Evolutionary conservation across 2,797 vertebrate species (phyloP), one percentile per base, ranked within the genome.

Genomic region (Karalla daura): DNA sequence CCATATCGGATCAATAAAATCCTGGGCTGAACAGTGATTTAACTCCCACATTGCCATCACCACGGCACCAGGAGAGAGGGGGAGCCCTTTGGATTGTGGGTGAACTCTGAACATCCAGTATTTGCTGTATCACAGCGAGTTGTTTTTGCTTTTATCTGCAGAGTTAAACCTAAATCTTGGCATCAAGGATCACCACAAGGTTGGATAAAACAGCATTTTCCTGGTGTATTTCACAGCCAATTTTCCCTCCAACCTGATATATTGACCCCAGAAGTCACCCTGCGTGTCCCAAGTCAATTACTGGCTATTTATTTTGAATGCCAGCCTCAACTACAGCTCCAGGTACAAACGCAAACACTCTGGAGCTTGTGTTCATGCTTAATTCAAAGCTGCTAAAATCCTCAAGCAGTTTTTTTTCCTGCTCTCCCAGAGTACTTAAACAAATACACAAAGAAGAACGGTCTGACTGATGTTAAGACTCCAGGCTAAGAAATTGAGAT

Each of bases 1-100:
- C 84, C 85, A 66, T 73, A 74, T 44, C 55, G 30, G 78, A 86
- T 90, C 87, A n/a, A 90, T 90, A 83, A 66, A 76, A 84, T 36
- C 67, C 74, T 11, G 69, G 40, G 76, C 65, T 54, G 56, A 73
- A 58, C 37, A 28, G 63, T 20, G 76, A 83, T 56, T 83, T 56
- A 32, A 67, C 79, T 84, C 82, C 77, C 77, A 84, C 78, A 30
- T 37, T 73, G 45, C 63, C 72, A 66, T 53, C 15, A 7, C 70
- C 67, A 52, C 63, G 30, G 60, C 11, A 32, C 79, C 58, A 76
- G 53, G 55, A 66, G 44, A 43, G 41, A 63, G 54, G 66, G 56
- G 67, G 76, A 65, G 55, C 58, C 58, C 70, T 65, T 52, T 63
- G 55, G 37, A 65, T 70, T 65, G 49, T 75, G 53, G 63, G 63